A percentile compares a stretch with the other conserved stretches of the same genome.
Conservation (phyloP, 2,797 vertebrate genomes). For the Acanthurus leucopareius region DNA sequence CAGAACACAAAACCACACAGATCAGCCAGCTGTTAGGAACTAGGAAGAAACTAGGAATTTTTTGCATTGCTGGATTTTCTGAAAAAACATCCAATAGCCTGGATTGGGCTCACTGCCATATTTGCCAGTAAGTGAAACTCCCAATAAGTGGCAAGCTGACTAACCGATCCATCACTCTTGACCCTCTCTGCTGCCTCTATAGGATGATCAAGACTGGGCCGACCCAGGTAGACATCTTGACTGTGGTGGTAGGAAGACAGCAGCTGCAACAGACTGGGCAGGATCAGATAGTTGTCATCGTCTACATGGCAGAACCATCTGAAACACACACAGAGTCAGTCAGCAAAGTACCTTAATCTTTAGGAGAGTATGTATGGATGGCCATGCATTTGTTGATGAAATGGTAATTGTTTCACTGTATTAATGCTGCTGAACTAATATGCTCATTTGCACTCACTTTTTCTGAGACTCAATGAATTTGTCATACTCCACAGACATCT, state of each 20-base stretch:
- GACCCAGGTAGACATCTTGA: constrained; percentile 94
- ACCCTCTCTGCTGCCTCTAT: constrained; percentile 94
- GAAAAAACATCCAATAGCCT: background rate
- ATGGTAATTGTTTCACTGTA: too few species aligned
- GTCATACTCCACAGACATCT: constrained; percentile 99
- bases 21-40: background rate
- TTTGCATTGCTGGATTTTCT: background rate
- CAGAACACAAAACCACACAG: constrained; percentile 19
- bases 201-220: constrained; percentile 96
- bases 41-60: background rate
- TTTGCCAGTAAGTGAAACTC: background rate
- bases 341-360: background rate
- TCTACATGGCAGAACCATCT: constrained; percentile 99
- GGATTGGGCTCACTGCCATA: background rate
- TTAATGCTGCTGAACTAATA: background rate
- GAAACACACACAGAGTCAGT: constrained; percentile 16
- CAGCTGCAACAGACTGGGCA: constrained; percentile 87
- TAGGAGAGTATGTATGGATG: background rate
- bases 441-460: constrained; percentile 86
- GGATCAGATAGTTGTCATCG: constrained; percentile 97
- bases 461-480: constrained; percentile 96
- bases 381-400: background rate
- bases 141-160: constrained; percentile 43
- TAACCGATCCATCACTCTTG: constrained; percentile 92
- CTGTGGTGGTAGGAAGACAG: constrained; percentile 93